Base-by-base conservation (phyloP, 1,140 invertebrate genomes). In the Idris sp. region DNA sequence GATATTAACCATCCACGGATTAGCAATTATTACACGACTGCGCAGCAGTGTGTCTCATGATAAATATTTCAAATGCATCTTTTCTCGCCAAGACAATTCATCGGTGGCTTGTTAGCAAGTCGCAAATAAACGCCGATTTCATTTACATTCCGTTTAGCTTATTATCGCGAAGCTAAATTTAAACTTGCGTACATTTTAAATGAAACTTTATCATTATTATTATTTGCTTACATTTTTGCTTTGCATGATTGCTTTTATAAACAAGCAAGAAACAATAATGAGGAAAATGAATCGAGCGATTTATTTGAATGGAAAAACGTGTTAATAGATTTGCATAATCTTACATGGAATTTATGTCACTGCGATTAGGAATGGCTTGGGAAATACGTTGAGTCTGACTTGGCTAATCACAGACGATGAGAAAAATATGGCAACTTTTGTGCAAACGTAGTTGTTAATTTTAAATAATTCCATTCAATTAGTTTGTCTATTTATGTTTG, bases 1-100 rank as follows among this genome's bases (percentile, higher is more conserved):
- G 77, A 77, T 77, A 77, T 77, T 79, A 76, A 80, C 77, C 76
- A 77, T 76, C 69, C 61, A 61, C 72, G 72, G 77, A 77, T 79
- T 77, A 79, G 72, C 68, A 72, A 75, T 77, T 77, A 77, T 79
- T 75, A 59, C 67, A 49, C 74, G 62, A 46, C 30, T 26, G 58
- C 64, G 48, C 36, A 38, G 48, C 33, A 49, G 61, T 54, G 67
- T 59, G 38, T 33, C 54, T 69, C 18, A 31, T 71, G 65, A 71
- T 76, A 76, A 76, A 76, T 76, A 69, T 71, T 69, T 58, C 11
- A 64, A 44, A 69, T 14, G 15, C 15, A 38, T 51, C 64, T 58
- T 65, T 59, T 67, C 48, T 35, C 36, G 10, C 18, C 31, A 7
- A 9, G 16, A 25, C 48, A 44, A 59, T 59, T 71, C 38, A 71